Percentiles rank a stretch among this genome's conserved stretches.
Conservation (phyloP, 2,113 vertebrate species). For the Tapirus terrestris region DNA sequence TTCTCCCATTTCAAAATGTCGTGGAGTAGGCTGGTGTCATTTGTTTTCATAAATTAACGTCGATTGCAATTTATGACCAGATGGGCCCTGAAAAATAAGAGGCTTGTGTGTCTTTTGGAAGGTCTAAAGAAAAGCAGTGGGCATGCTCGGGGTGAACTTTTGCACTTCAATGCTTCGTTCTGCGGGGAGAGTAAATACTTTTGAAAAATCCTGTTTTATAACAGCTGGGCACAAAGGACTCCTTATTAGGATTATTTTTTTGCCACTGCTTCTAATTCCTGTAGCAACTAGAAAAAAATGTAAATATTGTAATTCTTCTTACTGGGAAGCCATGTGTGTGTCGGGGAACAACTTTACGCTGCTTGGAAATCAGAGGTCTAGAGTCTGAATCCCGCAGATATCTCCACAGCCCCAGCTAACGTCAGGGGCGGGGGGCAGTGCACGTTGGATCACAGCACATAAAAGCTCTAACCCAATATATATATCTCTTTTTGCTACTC, state of each 20-base stretch:
- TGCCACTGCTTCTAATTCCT: constrained; percentile 78
- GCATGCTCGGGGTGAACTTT: constrained; percentile 83
- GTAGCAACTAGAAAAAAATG: constrained; percentile 71
- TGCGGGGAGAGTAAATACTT: constrained; percentile 74
- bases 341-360: background rate
- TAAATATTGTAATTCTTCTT: constrained; percentile 73
- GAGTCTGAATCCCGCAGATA: background rate
- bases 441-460: background rate
- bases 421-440: background rate
- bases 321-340: constrained; percentile 29
- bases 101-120: constrained; percentile 83
- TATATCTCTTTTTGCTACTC: constrained; percentile 19
- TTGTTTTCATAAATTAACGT: constrained; percentile 88
- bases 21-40: constrained; percentile 78
- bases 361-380: constrained; percentile 37
- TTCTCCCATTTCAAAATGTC: constrained; percentile 84
- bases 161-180: constrained; percentile 82
- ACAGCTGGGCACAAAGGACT: constrained; percentile 82
- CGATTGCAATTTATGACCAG: constrained; percentile 86
- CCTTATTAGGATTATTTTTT: constrained; percentile 79
- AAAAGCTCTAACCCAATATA: background rate
- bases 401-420: background rate
- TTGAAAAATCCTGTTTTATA: constrained; percentile 82
- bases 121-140: constrained; percentile 76
- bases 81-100: constrained; percentile 85